Evolutionary conservation across 2,888 invertebrate species (phyloP), one percentile per base, ranked within the genome.

Genomic region (Caenorhabditis sp.): DNA sequence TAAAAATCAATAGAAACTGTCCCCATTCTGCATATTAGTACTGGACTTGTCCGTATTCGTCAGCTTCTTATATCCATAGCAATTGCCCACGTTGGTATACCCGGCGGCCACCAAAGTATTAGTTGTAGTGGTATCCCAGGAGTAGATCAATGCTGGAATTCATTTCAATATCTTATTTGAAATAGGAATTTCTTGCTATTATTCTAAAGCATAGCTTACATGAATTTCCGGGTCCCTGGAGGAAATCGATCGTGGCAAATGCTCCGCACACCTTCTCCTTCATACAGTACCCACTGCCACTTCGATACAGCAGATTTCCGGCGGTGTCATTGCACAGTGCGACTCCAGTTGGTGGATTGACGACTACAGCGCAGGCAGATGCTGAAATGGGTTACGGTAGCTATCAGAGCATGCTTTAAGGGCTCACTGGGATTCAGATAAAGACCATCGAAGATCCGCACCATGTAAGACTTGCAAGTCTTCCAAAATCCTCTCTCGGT

Each of bases 261-360:
- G 64, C 72, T n/a, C 72, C 72, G 35, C 72, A 72, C 22, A 72
- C 72, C 28, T 64, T 55, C 47, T 40, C 37, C 47, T 70, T 79
- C 78, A 79, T 60, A 58, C 78, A 79, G 53, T 79, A 79, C 11
- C 78, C 78, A 61, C 78, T 79, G 47, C 78, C 78, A 60, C 58
- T 64, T 13, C 78, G 64, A 22, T 60, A 71, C 0, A 65, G 11
- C 28, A 79, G 26, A 26, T 71, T 70, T 11, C 24, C 58, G 18
- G n/a, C 28, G n/a, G 24, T 40, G 2, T 78, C 55, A 3, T 35
- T 64, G 47, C 78, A 78, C 0, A 15, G n/a, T 9, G 78, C 65
- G 8, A 71, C 26, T 4, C 37, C 51, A 2, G 58, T 1, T 1
- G 56, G 70, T 5, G 40, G 64, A n/a, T 69, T 68, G 15, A 44